phyloP scores from a whole-genome alignment of 30 jellyfish, hydroid and myxozoan species.

The Hydra vulgaris region DNA sequence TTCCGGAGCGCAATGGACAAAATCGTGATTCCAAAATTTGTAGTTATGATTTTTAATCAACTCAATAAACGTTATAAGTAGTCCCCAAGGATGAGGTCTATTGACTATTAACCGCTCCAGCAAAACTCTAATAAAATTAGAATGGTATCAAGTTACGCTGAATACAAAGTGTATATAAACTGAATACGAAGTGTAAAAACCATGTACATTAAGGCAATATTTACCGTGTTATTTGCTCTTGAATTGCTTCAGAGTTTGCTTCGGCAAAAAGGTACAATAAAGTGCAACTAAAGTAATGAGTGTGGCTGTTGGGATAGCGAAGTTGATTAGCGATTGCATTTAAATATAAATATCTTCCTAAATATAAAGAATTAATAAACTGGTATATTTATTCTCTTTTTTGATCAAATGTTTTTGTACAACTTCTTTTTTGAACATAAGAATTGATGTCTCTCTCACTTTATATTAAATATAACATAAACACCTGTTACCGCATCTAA shows the following conservation, averaged over 20 bases:
- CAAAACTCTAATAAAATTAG: slow-evolving; percentile 47
- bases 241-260: slow-evolving; percentile 98
- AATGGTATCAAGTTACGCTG: no score
- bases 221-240: slow-evolving; percentile 93
- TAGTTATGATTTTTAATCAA: slow-evolving; percentile 88
- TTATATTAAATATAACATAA: no score
- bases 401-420: no score
- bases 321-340: slow-evolving; percentile 97
- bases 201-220: neutral
- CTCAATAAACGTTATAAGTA: slow-evolving; percentile 83
- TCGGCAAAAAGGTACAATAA: slow-evolving; percentile 90
- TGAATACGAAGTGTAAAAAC: no score
- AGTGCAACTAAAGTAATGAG: slow-evolving; percentile 97
- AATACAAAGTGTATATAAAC: no score
- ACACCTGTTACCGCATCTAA: no score
- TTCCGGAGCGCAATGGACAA: slow-evolving; percentile 98
- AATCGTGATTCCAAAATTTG: slow-evolving; percentile 96
- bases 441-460: no score
- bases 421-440: no score
- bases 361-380: neutral
- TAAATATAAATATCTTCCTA: slow-evolving; percentile 90
- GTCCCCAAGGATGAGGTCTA: slow-evolving; percentile 99
- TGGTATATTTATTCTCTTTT: no score
- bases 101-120: slow-evolving; percentile 88
- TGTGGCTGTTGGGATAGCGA: slow-evolving; percentile 96